A percentile compares a stretch with the other conserved stretches of the same genome.
Evolutionary conservation across 2,888 invertebrate genomes (phyloP).

Genomic region (Pterobdella sp.): DNA sequence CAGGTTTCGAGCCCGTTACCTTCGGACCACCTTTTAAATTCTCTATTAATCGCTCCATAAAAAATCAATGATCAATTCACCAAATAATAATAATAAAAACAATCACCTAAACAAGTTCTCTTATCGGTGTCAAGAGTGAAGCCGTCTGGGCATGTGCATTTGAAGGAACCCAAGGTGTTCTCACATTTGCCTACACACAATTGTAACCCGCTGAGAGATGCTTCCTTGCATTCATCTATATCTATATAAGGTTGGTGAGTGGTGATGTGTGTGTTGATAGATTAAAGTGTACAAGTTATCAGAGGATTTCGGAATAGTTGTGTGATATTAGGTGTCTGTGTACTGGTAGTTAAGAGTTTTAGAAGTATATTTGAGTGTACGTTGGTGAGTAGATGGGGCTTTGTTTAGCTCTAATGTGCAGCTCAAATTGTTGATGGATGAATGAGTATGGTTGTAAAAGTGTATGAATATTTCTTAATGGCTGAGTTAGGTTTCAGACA

Average conservation of each 20-base stretch:
- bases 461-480: too few species aligned
- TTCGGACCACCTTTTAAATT: too few species aligned
- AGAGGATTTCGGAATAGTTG: neutral
- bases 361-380: neutral
- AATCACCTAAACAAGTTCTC: conserved; percentile 72
- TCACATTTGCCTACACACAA: conserved; percentile 70
- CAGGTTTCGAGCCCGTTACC: too few species aligned
- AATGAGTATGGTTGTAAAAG: too few species aligned
- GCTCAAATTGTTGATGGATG: too few species aligned
- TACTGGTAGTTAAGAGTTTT: neutral
- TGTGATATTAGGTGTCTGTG: neutral
- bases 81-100: too few species aligned
- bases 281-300: neutral
- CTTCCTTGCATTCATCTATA: conserved; percentile 75
- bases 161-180: conserved; percentile 73
- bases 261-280: neutral
- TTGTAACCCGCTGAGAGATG: conserved; percentile 58
- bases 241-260: conserved; percentile 54
- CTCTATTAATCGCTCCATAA: too few species aligned
- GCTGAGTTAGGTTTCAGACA: too few species aligned
- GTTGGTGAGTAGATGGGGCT: neutral
- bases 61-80: too few species aligned
- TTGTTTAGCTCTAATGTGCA: too few species aligned
- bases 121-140: conserved; percentile 57
- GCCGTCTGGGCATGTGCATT: conserved; percentile 48